Base-by-base conservation (phyloP, 1,140 invertebrate species). In the Radopholus similis region DNA sequence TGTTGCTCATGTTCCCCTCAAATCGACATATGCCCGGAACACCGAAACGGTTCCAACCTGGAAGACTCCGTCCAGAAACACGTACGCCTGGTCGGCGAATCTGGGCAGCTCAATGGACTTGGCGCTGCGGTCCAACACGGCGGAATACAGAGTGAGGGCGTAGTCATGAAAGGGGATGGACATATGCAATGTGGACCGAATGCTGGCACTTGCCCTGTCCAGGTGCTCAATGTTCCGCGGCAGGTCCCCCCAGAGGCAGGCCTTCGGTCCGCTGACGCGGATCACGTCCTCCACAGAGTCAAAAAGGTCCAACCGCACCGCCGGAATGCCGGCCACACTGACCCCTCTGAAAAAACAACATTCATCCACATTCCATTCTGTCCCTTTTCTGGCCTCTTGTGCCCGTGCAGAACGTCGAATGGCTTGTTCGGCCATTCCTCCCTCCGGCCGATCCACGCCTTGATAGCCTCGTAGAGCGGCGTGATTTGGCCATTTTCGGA, bases 401-500 rank as follows among this genome's bases (percentile, higher is more conserved):
- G n/a, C n/a, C n/a, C n/a, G n/a, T n/a, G n/a, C n/a, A n/a, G n/a
- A n/a, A n/a, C n/a, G n/a, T n/a, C 28, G 15, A 72, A 6, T n/a
- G 69, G 70, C 37, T 26, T 51, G 23, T 54, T 54, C 1, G 64
- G 13, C 71, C 70, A 73, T 47, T 74, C 74, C n/a, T n/a, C 54
- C 30, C 47, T 51, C 6, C 88, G 87, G 1, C 83, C 77, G 40
- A 91, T 87, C 6, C 86, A 83, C 2, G 89, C 83, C 76, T 88
- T 87, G 38, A 95, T 88, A 4, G 86, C 86, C 42, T 87, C 87
- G 83, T 91, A 95, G 84, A 93, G 92, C 0, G 86, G 82, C n/a
- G 90, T 92, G 1, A 88, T 86, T 78, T 91, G 90, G 28, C 90
- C 90, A 37, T 89, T 88, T 84, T 93, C 91, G 54, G 86, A 88